Percentiles rank a stretch among this genome's conserved stretches.
Conservation (phyloP, 2,113 vertebrate species). For the Miniopterus natalensis region DNA sequence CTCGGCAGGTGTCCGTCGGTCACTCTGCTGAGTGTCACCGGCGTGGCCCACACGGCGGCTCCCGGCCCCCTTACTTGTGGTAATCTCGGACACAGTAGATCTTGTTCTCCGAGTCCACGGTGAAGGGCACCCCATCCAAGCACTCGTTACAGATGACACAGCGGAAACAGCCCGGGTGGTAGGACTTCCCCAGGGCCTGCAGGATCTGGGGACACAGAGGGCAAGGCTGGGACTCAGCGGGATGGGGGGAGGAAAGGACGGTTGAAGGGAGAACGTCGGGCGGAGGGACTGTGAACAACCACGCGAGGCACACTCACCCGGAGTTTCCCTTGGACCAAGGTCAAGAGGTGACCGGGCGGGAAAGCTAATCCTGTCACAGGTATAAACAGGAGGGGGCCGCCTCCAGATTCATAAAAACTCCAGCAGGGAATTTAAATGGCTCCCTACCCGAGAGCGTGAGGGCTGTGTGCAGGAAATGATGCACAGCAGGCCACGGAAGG, state of each 20-base stretch:
- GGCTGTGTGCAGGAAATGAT: neutral
- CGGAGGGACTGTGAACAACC: fast-evolving
- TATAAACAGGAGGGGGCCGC: neutral
- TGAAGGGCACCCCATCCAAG: slow-evolving; percentile 97
- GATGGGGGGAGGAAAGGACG: fast-evolving
- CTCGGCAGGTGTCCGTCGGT: fast-evolving
- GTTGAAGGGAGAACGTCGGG: neutral
- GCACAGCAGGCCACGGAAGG: neutral
- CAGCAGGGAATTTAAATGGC: neutral
- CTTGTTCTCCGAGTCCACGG: slow-evolving; percentile 97
- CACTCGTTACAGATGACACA: slow-evolving; percentile 97
- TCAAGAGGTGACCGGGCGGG: fast-evolving
- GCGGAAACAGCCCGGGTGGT: slow-evolving; percentile 97
- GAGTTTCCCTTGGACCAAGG: no score
- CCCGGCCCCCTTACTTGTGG: slow-evolving; percentile 92
- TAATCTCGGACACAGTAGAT: slow-evolving; percentile 99
- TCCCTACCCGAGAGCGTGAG: neutral
- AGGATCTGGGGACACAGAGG: slow-evolving; percentile 91
- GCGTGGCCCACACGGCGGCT: fast-evolving
- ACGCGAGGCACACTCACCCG: fast-evolving
- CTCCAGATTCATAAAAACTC: neutral
- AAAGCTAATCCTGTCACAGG: neutral
- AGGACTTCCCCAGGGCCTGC: slow-evolving; percentile 97
- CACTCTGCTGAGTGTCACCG: neutral
- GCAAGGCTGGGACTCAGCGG: neutral